A percentile compares a stretch with the other conserved stretches of the same genome.
Evolutionary conservation across 2,888 invertebrate genomes (phyloP).

Genomic region (Ochropleura leucogaster): DNA sequence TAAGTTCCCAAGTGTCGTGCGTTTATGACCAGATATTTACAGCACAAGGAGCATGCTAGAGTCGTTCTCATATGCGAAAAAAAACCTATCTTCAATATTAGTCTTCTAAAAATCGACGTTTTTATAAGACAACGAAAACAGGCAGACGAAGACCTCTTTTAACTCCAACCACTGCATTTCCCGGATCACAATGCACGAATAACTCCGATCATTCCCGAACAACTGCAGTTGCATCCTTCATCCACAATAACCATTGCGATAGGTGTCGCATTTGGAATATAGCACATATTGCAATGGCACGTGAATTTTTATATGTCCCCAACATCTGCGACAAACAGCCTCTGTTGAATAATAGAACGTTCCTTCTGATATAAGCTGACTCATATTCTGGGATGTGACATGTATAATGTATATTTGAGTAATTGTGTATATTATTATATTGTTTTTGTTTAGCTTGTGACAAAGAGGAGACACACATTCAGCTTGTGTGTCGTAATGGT

Average conservation of each 20-base stretch:
- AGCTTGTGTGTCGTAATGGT: background rate
- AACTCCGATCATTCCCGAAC: conserved; percentile 25
- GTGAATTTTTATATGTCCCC: conserved; percentile 56
- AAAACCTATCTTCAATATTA: background rate
- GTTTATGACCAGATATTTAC: background rate
- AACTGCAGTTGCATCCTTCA: conserved; percentile 58
- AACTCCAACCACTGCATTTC: background rate
- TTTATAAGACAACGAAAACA: background rate
- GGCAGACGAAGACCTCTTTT: background rate
- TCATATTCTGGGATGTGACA: conserved; percentile 36
- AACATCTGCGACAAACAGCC: conserved; percentile 53
- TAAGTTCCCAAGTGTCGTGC: background rate
- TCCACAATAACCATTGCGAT: conserved; percentile 41
- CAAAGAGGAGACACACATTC: background rate
- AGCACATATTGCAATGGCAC: conserved; percentile 55
- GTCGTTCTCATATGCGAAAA: background rate
- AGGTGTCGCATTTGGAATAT: conserved; percentile 52
- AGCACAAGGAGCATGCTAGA: background rate
- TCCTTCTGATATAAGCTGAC: conserved; percentile 45
- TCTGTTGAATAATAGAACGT: conserved; percentile 55
- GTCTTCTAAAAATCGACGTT: background rate
- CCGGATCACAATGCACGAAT: conserved; percentile 20
- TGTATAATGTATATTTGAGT: conserved; percentile 50
- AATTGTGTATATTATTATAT: conserved; percentile 31
- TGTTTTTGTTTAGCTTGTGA: conserved; percentile 26